Base-by-base conservation (phyloP, 2,113 vertebrate species). In the Actenoides lindsayi region DNA sequence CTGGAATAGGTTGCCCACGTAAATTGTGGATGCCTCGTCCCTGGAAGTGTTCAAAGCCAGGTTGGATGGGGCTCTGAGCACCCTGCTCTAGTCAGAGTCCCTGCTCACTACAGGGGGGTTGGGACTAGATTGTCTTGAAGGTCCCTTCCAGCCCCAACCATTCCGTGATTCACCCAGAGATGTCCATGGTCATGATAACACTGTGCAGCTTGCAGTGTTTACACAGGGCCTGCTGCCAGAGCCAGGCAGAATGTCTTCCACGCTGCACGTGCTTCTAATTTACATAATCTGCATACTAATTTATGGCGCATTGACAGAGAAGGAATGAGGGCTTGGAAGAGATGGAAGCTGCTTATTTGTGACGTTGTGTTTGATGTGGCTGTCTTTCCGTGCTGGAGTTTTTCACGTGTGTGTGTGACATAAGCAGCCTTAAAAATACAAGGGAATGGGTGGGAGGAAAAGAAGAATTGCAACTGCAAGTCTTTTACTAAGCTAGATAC, bases 281-380 rank as follows among this genome's bases (percentile, higher is more conserved):
- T 84, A 62, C 57, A 64, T 84, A 48, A 94, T 96, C 67, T 76
- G 62, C 73, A 57, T 57, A 11, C 13, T 62, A 71, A 96, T 87
- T 70, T 82, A 51, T 6, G 16, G 35, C 1, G 2, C 23, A 50
- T 13, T 33, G 11, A 27, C 56, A 35, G 69, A 46, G 79, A 53
- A 68, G 48, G 83, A 82, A 77, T 14, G 64, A 87, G 64, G 46
- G 28, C 46, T 75, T 56, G 80, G 83, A 77, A 75, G 83, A 44
- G 51, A 28, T 3, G 33, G 60, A 67, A 51, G 39, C 48, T 56
- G 80, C 35, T 71, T 63, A 16, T 59, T 80, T 56, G 63, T 60
- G 51, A 51, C 42, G 89, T 2, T n/a, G 78, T 63, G 41, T 82
- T 95, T 93, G 92, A 89, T 87, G 94, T 96, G 94, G 92, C 76